Evolutionary conservation across 2,113 vertebrate genomes (phyloP), one percentile per base, ranked within the genome.

Genomic region (Coregonus clupeaformis): DNA sequence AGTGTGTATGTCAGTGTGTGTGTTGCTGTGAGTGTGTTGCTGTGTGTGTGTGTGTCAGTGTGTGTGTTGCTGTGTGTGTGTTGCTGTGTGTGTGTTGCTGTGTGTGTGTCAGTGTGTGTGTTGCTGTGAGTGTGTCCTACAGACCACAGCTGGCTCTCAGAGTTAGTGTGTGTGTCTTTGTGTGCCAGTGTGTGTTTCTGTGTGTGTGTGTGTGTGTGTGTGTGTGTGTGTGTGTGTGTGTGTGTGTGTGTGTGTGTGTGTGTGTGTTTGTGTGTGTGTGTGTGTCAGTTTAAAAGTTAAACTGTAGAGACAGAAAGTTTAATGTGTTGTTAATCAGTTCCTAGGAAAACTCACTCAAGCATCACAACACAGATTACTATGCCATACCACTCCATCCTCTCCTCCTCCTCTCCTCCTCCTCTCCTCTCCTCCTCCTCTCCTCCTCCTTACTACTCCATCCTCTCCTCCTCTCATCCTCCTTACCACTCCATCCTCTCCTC

Each of bases 281-380:
- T 24, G 11, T 25, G 64, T 29, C 3, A 16, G 29, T 66, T 66
- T 32, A 24, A 18, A 30, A 18, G 57, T 72, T 94, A 94, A 95
- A 92, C 88, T 82, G 88, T 77, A 86, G 72, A 89, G 94, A 90
- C 92, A 92, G 91, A 78, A 82, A 91, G 90, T 90, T 92, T 95
- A 95, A 94, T 94, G 94, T 93, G 90, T 77, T 89, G 87, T 89
- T 95, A 95, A 96, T 96, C 94, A 95, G 83, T 87, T 93, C 93
- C 92, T 91, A 91, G 91, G 94, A 94, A 95, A 96, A 95, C 90
- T 92, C 94, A 94, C 93, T 94, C 94, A 95, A 94, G 95, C 94
- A 92, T 96, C 93, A 94, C 91, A 93, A 93, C 82, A 89, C 86
- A 94, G 93, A 94, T 94, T 95, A 93, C 93, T 94, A 91, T 93